phyloP scores from a whole-genome alignment of 2,113 vertebrate species.

The Scolopax mira region DNA sequence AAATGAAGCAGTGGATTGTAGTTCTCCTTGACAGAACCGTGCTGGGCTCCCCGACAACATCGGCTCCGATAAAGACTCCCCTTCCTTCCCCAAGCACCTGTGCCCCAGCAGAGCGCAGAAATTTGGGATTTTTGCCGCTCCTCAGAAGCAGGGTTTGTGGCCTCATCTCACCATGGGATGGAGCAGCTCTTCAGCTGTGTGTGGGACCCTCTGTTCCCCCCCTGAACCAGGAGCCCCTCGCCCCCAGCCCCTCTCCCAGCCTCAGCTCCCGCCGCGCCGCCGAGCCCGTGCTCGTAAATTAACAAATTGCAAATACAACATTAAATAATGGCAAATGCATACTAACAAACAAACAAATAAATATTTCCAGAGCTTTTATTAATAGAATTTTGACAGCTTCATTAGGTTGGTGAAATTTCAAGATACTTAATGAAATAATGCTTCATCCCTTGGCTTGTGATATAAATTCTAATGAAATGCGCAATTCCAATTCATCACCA shows the following conservation, averaged over 20 bases:
- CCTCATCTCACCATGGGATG: rapidly evolving
- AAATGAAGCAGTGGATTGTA: rapidly evolving
- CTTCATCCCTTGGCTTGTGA: constrained; percentile 22
- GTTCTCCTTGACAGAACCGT: rapidly evolving
- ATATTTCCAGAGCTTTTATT: constrained; percentile 49
- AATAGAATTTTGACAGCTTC: constrained; percentile 59
- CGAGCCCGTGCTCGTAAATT: not conserved
- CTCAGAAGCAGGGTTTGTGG: rapidly evolving
- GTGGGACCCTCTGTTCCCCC: rapidly evolving
- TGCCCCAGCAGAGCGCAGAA: rapidly evolving
- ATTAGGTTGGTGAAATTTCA: constrained; percentile 52
- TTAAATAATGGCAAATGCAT: constrained; percentile 27
- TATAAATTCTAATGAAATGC: constrained; percentile 21
- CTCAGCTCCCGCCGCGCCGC: rapidly evolving
- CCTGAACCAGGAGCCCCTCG: rapidly evolving
- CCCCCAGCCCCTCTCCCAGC: not conserved
- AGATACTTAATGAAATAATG: constrained; percentile 57
- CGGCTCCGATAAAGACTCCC: rapidly evolving
- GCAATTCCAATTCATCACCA: not conserved
- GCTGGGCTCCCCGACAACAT: not conserved
- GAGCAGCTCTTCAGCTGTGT: rapidly evolving
- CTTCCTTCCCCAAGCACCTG: rapidly evolving
- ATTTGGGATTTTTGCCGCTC: not conserved
- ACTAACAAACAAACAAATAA: constrained; percentile 54
- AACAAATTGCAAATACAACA: not conserved